Percentiles rank a stretch among this genome's conserved stretches.
Evolutionary conservation across 2,113 vertebrate species (phyloP).

Genomic region (Esox niger): DNA sequence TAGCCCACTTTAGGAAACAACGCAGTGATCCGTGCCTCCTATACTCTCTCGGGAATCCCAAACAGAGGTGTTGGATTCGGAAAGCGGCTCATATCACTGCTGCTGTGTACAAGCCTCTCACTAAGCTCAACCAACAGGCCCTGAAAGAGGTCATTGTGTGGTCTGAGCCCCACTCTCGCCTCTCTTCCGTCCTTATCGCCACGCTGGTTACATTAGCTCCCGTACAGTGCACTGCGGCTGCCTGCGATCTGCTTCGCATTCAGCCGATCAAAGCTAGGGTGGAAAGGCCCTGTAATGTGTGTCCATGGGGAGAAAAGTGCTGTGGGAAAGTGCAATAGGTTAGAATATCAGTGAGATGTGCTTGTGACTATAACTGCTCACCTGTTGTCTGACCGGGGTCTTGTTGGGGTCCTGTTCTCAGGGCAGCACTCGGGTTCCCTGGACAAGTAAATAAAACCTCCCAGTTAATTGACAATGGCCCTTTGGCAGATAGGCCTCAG

Average conservation of each 20-base stretch:
- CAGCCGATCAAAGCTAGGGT: slow-evolving; percentile 61
- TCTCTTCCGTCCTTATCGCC: slow-evolving; percentile 18
- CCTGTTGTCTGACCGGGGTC: slow-evolving; percentile 64
- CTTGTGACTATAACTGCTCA: slow-evolving; percentile 65
- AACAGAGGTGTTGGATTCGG: neutral
- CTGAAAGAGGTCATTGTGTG: slow-evolving; percentile 6
- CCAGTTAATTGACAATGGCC: too few relatives aligned
- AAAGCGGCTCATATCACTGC: neutral
- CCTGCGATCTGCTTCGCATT: slow-evolving; percentile 63
- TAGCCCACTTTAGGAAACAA: neutral
- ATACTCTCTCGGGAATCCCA: neutral
- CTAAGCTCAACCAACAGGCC: neutral
- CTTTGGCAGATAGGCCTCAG: too few relatives aligned
- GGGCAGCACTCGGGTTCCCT: slow-evolving; percentile 27
- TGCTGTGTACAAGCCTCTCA: neutral
- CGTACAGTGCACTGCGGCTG: slow-evolving; percentile 21
- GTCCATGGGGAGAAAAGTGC: slow-evolving; percentile 60
- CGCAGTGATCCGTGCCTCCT: neutral
- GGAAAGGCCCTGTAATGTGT: slow-evolving; percentile 43
- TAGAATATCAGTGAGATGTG: slow-evolving; percentile 75
- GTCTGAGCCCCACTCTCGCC: slow-evolving; percentile 14
- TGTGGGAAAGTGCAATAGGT: slow-evolving; percentile 76
- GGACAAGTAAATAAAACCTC: too few relatives aligned
- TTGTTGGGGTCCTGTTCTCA: slow-evolving; percentile 16
- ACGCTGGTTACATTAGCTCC: slow-evolving; percentile 45